Evolutionary conservation across 2,797 vertebrate species (phyloP).

Genomic region (Cossypha niveicapilla): DNA sequence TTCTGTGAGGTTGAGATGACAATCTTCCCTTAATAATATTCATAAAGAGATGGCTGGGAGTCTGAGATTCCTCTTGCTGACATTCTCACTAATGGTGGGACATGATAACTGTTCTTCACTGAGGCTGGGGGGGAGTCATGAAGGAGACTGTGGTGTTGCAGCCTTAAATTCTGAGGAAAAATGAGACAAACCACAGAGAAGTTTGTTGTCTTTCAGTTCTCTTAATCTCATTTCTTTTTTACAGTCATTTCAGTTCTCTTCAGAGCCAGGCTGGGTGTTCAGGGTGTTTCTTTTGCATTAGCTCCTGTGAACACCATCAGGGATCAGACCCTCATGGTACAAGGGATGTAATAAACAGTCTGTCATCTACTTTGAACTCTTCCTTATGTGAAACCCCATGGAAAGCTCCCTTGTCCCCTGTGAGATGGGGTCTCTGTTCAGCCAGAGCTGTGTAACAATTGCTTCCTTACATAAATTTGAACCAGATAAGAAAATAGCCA

Average conservation of each 20-base stretch:
- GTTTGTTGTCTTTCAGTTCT: not conserved
- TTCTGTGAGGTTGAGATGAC: not conserved
- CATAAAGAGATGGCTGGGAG: not conserved
- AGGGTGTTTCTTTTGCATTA: not conserved
- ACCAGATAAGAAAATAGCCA: conserved; percentile 12
- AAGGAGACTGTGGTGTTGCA: not conserved
- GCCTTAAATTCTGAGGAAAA: conserved; percentile 22
- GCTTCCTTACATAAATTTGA: conserved; percentile 15
- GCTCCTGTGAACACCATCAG: not conserved
- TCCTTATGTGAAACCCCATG: not conserved
- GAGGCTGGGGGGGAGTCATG: not conserved
- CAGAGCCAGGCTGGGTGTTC: not conserved
- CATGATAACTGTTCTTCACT: not conserved
- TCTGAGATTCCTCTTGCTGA: not conserved
- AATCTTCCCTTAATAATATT: not conserved
- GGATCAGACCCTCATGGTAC: not conserved
- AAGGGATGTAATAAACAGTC: not conserved
- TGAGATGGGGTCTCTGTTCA: not conserved
- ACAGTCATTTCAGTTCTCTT: not conserved
- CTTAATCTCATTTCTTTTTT: not conserved
- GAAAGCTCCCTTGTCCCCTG: not conserved
- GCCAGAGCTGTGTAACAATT: not conserved
- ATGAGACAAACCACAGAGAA: not conserved
- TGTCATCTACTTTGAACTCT: conserved; percentile 4
- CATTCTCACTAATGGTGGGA: not conserved